These are phyloP conservation scores for chimpanzee (Pan troglodytes) DNA, from an alignment of 2,113 vertebrate species.

Conservation along the genomic window DNA sequence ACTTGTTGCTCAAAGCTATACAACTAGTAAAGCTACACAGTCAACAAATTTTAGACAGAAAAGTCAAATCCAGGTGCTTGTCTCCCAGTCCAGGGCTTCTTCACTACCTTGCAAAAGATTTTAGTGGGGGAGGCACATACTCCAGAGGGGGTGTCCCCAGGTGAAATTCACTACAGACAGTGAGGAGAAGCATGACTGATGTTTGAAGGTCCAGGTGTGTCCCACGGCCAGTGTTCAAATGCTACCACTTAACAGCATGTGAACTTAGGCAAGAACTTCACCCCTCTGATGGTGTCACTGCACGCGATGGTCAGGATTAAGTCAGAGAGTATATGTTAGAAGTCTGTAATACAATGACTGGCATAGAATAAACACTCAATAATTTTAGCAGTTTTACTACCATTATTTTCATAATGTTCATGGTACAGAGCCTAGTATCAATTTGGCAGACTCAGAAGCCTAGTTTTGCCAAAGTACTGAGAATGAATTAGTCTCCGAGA, in stretches of 20 bases:
- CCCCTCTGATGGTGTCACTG: background rate
- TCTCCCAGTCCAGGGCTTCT: background rate
- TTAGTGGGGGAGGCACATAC: background rate
- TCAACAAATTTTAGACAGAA: background rate
- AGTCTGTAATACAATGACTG: background rate
- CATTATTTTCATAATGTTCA: background rate
- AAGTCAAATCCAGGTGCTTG: background rate
- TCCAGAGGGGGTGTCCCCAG: background rate
- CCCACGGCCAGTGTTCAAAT: too few species aligned
- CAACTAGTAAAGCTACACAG: background rate
- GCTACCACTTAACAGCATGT: too few species aligned
- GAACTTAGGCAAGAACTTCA: background rate
- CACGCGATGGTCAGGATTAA: background rate
- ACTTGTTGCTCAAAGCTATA: background rate
- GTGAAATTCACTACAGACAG: background rate
- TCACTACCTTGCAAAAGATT: background rate
- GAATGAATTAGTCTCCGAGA: background rate
- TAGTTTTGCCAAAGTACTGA: background rate
- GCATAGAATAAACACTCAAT: background rate
- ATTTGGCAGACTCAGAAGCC: background rate
- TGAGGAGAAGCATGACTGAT: background rate
- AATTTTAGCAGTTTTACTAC: background rate
- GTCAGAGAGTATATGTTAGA: background rate
- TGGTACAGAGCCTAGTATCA: background rate
- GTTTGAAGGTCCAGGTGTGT: background rate